Percentiles rank a stretch among this genome's conserved stretches.
These are phyloP conservation scores for Sphinx pinastri DNA, from an alignment of 2,888 invertebrate species.

Conservation along the genomic window DNA sequence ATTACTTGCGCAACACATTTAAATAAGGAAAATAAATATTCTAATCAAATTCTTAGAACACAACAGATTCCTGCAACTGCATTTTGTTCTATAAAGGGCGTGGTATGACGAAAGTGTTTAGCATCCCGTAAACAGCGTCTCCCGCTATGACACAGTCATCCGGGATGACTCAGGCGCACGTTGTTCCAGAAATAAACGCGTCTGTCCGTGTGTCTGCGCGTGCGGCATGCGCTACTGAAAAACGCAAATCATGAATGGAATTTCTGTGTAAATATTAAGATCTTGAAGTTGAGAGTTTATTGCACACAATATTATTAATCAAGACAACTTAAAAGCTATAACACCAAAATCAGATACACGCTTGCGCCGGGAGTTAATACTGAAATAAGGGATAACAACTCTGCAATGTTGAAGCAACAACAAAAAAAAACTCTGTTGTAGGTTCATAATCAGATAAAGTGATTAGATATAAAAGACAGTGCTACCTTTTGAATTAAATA, in stretches of 20 bases:
- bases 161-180: slow-evolving; percentile 53
- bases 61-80: not conserved
- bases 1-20: too few relatives aligned
- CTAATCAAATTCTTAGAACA: not conserved
- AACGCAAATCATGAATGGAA: not conserved
- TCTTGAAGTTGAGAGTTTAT: too few relatives aligned
- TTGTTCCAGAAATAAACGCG: slow-evolving; percentile 54
- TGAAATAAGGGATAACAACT: too few relatives aligned
- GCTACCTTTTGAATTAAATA: too few relatives aligned
- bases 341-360: too few relatives aligned
- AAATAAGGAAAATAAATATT: not conserved
- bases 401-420: too few relatives aligned
- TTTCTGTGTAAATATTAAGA: not conserved
- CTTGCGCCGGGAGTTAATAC: too few relatives aligned
- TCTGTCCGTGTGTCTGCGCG: slow-evolving; percentile 20
- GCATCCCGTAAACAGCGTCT: slow-evolving; percentile 7
- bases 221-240: not conserved
- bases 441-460: too few relatives aligned
- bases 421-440: too few relatives aligned
- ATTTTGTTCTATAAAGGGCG: slow-evolving; percentile 9
- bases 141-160: slow-evolving; percentile 54
- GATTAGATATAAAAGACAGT: too few relatives aligned
- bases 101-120: slow-evolving; percentile 19
- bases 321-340: too few relatives aligned
- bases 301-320: too few relatives aligned